A percentile compares a stretch with the other conserved stretches of the same genome.
Conservation (phyloP, 2,888 invertebrate genomes). For the Uropetala carovei region DNA sequence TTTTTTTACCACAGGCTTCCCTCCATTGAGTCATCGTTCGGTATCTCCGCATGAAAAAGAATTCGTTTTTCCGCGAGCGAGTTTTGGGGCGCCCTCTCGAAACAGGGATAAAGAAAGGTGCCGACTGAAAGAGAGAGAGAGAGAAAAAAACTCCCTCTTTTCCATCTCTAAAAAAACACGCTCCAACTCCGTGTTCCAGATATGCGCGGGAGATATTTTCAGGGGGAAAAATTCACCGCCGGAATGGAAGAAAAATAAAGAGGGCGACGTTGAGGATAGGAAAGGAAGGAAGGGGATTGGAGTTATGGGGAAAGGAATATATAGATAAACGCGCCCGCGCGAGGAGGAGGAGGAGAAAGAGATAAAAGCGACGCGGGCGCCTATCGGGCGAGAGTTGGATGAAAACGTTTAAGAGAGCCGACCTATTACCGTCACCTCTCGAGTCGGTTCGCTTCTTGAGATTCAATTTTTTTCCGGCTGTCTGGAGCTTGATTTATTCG, state of each 20-base stretch:
- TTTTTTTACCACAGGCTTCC: no score
- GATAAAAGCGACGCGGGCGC: neutral
- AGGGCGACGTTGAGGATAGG: neutral
- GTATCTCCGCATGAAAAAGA: neutral
- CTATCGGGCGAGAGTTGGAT: neutral
- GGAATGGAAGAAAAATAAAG: neutral
- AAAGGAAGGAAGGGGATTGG: neutral
- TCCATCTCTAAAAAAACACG: neutral
- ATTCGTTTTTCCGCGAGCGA: slow-evolving; percentile 11
- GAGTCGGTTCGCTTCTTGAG: no score
- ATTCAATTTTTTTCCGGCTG: no score
- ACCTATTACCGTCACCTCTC: no score
- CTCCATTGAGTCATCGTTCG: neutral
- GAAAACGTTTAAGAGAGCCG: no score
- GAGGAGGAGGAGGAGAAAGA: no score
- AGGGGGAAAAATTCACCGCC: neutral
- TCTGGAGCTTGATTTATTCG: no score
- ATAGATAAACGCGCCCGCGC: neutral
- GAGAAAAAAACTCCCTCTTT: neutral
- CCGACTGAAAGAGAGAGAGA: neutral
- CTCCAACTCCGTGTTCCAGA: slow-evolving; percentile 31
- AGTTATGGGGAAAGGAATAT: neutral
- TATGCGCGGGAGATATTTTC: slow-evolving; percentile 52
- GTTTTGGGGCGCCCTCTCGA: neutral
- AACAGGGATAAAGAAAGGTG: neutral